phyloP scores from a whole-genome alignment of 2,888 invertebrate genomes.

The Nemapogon koenigi region DNA sequence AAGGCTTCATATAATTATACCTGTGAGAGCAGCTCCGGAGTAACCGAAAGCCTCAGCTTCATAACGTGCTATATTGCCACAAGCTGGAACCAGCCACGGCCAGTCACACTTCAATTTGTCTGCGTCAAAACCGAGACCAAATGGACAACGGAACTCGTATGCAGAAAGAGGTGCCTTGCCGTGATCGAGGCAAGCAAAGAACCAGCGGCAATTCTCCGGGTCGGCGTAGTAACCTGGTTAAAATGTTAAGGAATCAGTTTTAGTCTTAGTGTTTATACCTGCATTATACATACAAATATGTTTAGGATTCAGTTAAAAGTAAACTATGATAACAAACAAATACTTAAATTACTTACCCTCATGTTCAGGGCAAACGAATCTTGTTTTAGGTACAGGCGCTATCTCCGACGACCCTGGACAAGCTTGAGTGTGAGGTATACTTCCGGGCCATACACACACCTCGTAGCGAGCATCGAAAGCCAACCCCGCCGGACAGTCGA shows the following conservation, averaged over 20 bases:
- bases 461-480: conserved; percentile 79
- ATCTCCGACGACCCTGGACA: conserved; percentile 82
- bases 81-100: conserved; percentile 78
- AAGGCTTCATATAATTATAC: no score
- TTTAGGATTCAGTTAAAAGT: no score
- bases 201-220: conserved; percentile 83
- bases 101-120: conserved; percentile 75
- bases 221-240: conserved; percentile 80
- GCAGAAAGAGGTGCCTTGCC: conserved; percentile 69
- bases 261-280: no score
- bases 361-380: conserved; percentile 72
- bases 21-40: conserved; percentile 44
- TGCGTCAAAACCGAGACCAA: conserved; percentile 79
- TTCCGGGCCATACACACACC: conserved; percentile 84
- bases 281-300: no score
- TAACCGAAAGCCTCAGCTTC: conserved; percentile 56
- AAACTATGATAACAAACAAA: background rate
- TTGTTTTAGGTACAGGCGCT: conserved; percentile 71
- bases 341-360: conserved; percentile 48
- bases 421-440: conserved; percentile 71
- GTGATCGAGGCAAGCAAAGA: conserved; percentile 81
- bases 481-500: conserved; percentile 79
- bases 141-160: conserved; percentile 84
- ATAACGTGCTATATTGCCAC: conserved; percentile 61
- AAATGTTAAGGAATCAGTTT: background rate